Conservation (phyloP, 2,797 vertebrate genomes). For the Gobio occitaniae region DNA sequence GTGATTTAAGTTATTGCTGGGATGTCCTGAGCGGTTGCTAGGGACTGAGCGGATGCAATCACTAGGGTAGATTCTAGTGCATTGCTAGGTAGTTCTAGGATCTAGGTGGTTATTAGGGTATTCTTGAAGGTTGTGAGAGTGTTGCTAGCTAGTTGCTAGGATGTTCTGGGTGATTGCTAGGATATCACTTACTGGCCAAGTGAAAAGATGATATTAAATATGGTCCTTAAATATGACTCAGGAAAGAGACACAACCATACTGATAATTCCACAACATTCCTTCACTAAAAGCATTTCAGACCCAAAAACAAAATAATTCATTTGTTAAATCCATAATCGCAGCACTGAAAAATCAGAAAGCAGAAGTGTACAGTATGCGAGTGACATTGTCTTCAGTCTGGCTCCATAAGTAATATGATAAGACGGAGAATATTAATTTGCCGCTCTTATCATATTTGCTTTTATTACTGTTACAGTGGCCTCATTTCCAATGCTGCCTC, state of each 20-base stretch:
- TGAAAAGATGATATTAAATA: too few species aligned
- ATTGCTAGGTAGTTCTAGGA: not conserved
- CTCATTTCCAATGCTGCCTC: constrained; percentile 14
- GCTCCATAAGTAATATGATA: not conserved
- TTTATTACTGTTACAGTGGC: constrained; percentile 1
- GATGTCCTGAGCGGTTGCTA: not conserved
- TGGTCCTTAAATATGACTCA: not conserved
- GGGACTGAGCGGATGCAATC: not conserved
- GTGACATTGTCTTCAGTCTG: not conserved
- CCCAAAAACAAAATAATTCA: not conserved
- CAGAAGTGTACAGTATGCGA: not conserved
- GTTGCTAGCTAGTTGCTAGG: not conserved
- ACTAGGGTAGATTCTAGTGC: not conserved
- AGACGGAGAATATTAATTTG: constrained; percentile 5
- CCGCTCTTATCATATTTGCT: constrained; percentile 11
- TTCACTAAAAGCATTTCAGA: not conserved
- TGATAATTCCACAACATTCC: not conserved
- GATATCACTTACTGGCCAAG: not conserved
- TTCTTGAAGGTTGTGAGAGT: not conserved
- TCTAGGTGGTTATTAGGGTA: not conserved
- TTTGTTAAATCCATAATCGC: not conserved
- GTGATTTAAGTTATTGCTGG: fast-evolving
- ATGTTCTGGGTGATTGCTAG: not conserved
- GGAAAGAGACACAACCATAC: not conserved
- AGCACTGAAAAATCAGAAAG: not conserved